Evolutionary conservation across 2,113 vertebrate species (phyloP).

Genomic region (Manacus vitellinus): DNA sequence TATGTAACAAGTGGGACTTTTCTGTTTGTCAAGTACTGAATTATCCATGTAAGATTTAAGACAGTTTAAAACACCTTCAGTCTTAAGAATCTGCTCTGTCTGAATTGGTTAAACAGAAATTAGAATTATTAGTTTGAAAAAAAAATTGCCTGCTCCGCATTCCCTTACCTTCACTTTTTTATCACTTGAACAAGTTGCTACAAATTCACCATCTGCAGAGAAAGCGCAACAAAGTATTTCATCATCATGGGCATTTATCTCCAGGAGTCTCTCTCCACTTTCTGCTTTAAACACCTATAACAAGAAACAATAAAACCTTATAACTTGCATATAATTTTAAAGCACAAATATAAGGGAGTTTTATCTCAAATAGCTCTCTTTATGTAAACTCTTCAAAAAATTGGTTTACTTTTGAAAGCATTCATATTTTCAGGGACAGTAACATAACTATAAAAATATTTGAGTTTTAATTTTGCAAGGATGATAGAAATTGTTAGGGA

Average conservation of each 20-base stretch:
- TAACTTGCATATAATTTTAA: not conserved
- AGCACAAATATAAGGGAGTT: not conserved
- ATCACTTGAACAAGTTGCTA: slow-evolving; percentile 93
- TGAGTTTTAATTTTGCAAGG: not conserved
- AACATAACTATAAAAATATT: not conserved
- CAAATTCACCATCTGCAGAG: slow-evolving; percentile 84
- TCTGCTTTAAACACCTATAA: slow-evolving; percentile 90
- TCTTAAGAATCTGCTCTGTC: not conserved
- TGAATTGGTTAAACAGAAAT: not conserved
- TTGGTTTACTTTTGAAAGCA: not conserved
- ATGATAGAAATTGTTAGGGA: not conserved
- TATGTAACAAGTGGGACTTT: not conserved
- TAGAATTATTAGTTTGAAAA: not conserved
- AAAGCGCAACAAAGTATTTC: slow-evolving; percentile 93
- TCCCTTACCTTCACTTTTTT: slow-evolving; percentile 88
- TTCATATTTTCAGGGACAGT: not conserved
- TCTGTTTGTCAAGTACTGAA: not conserved
- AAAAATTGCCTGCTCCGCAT: not conserved
- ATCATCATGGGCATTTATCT: slow-evolving; percentile 88
- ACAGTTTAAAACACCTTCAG: not conserved
- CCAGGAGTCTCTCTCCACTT: slow-evolving; percentile 89
- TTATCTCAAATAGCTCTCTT: not conserved
- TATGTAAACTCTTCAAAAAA: not conserved
- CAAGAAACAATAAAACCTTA: not conserved
- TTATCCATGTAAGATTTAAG: not conserved